phyloP scores from a whole-genome alignment of 2,113 vertebrate species.

The Rhagologus leucostigma region DNA sequence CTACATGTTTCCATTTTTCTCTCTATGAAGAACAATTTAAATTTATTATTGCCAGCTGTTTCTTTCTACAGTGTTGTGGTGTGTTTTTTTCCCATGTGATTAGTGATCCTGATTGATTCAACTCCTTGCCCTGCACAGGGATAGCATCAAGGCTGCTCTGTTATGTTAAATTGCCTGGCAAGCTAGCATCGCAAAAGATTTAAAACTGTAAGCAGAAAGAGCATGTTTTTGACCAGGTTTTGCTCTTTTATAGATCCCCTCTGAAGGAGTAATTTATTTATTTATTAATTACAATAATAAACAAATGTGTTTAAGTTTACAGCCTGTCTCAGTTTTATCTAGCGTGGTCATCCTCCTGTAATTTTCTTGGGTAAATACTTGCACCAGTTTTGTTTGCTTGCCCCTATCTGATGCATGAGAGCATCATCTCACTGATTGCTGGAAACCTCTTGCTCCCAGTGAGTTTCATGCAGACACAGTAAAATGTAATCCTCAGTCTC shows the following conservation, averaged over 20 bases:
- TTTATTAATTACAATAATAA: not conserved
- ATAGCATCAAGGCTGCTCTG: not conserved
- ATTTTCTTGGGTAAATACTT: not conserved
- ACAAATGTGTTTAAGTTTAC: not conserved
- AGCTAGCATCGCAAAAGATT: not conserved
- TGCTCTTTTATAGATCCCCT: not conserved
- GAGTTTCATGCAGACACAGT: not conserved
- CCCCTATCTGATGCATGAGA: not conserved
- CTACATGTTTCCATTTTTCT: not conserved
- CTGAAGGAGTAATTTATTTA: not conserved
- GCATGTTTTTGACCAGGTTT: not conserved
- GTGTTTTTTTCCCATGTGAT: not conserved
- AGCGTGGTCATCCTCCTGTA: not conserved
- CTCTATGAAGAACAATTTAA: slow-evolving; percentile 29
- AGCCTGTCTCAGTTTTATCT: not conserved
- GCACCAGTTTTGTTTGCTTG: not conserved
- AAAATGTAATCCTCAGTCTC: not conserved
- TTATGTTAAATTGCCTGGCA: not conserved
- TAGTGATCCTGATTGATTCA: slow-evolving; percentile 37
- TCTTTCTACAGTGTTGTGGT: not conserved
- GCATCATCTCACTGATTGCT: not conserved
- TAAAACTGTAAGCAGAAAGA: not conserved
- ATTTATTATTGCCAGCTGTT: slow-evolving; percentile 49
- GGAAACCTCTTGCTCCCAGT: not conserved
- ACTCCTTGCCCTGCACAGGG: not conserved